A percentile compares a stretch with the other conserved stretches of the same genome.
phyloP scores from a whole-genome alignment of 2,113 vertebrate genomes.

The Phrynosoma platyrhinos region DNA sequence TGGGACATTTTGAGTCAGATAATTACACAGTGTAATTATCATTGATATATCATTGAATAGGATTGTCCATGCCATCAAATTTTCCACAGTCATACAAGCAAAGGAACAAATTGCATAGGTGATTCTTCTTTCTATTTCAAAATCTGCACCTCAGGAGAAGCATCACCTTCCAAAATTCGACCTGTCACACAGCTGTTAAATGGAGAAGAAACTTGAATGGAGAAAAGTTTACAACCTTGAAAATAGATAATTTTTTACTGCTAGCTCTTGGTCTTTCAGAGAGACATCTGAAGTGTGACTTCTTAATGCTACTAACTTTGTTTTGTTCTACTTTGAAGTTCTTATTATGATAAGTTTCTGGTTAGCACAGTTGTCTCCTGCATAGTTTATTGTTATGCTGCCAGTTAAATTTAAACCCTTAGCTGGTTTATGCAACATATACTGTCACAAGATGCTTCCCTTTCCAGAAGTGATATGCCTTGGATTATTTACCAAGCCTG shows the following conservation, averaged over 20 bases:
- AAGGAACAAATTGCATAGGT: neutral
- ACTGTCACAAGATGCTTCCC: neutral
- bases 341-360: neutral
- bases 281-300: neutral
- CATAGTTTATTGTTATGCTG: neutral
- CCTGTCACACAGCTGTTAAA: neutral
- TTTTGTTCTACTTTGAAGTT: neutral
- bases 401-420: conserved; percentile 6
- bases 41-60: too few relatives aligned
- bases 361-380: neutral
- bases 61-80: too few relatives aligned
- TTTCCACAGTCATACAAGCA: neutral
- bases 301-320: neutral
- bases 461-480: neutral
- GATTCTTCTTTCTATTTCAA: too few relatives aligned
- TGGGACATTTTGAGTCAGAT: too few relatives aligned
- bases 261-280: neutral
- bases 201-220: neutral
- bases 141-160: too few relatives aligned
- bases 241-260: neutral
- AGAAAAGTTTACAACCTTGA: neutral
- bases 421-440: neutral
- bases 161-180: neutral
- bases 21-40: too few relatives aligned
- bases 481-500: neutral